Percentiles rank a stretch among this genome's conserved stretches.
These are phyloP conservation scores for Conomelus anceps DNA, from an alignment of 2,888 invertebrate genomes.

Conservation along the genomic window DNA sequence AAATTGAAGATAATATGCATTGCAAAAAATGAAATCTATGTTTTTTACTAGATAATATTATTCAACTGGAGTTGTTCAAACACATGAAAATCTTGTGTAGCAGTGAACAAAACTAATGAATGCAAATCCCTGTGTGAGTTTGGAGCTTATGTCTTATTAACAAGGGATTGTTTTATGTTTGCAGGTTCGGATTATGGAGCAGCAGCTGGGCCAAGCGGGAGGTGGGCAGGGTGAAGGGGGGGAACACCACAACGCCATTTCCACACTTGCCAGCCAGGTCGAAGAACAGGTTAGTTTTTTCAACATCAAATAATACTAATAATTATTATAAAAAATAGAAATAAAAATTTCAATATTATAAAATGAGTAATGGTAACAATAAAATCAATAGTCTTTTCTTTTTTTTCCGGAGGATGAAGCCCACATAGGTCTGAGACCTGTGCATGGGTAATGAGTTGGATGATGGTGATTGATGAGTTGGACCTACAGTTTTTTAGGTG, in stretches of 20 bases:
- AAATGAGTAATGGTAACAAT: too few relatives aligned
- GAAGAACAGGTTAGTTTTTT: slow-evolving; percentile 65
- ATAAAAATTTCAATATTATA: background rate
- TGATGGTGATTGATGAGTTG: too few relatives aligned
- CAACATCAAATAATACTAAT: background rate
- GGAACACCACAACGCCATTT: slow-evolving; percentile 54
- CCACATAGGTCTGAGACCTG: too few relatives aligned
- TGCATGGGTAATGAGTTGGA: too few relatives aligned
- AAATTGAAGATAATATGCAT: too few relatives aligned
- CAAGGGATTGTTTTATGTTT: slow-evolving; percentile 14
- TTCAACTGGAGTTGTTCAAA: too few relatives aligned
- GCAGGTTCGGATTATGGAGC: slow-evolving; percentile 47
- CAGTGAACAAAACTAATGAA: background rate
- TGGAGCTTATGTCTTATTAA: background rate
- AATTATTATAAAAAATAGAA: background rate
- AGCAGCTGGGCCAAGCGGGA: slow-evolving; percentile 42
- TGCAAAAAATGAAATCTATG: too few relatives aligned
- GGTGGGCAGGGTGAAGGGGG: slow-evolving; percentile 41
- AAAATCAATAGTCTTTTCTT: too few relatives aligned
- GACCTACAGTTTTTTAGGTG: too few relatives aligned
- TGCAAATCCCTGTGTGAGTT: background rate
- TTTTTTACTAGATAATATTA: too few relatives aligned
- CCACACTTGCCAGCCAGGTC: slow-evolving; percentile 73
- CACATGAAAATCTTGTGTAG: background rate
- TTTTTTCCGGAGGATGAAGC: too few relatives aligned